A percentile compares a stretch with the other conserved stretches of the same genome.
Conservation (phyloP, 1,140 invertebrate species). For the Bombus waltoni region DNA sequence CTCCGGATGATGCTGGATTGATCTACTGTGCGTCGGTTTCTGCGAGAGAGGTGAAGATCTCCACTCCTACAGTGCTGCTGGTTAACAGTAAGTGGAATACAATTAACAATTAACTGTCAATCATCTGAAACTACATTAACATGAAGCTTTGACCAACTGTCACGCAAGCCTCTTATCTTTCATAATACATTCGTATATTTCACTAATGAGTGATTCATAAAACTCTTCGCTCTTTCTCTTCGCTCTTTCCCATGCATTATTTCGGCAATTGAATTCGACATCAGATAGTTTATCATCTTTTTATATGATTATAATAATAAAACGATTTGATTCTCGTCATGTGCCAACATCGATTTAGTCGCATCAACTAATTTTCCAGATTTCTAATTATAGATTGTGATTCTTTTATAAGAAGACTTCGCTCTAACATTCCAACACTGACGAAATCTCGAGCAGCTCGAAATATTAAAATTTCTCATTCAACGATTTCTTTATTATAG, state of each 20-base stretch:
- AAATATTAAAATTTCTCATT: background rate
- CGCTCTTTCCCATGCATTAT: background rate
- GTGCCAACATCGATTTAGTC: background rate
- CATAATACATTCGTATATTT: background rate
- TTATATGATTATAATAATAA: background rate
- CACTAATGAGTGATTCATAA: background rate
- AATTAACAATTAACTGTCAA: conserved; percentile 40
- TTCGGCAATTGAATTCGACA: background rate
- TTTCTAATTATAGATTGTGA: background rate
- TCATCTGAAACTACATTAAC: conserved; percentile 15
- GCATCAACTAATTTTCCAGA: background rate
- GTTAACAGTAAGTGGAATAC: conserved; percentile 75
- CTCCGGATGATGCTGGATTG: conserved; percentile 84
- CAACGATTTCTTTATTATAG: conserved; percentile 9
- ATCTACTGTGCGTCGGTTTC: conserved; percentile 90
- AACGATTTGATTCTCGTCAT: background rate
- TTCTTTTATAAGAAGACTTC: background rate
- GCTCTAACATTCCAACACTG: too few species aligned
- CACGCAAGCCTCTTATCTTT: conserved; percentile 14
- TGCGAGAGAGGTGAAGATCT: conserved; percentile 83
- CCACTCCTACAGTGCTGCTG: conserved; percentile 76
- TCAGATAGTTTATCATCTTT: background rate
- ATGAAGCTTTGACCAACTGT: conserved; percentile 17
- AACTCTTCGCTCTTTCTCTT: background rate
- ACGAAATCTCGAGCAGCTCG: background rate